These are phyloP conservation scores for Argyrosomus regius DNA, from an alignment of 2,797 vertebrate genomes.

Conservation along the genomic window DNA sequence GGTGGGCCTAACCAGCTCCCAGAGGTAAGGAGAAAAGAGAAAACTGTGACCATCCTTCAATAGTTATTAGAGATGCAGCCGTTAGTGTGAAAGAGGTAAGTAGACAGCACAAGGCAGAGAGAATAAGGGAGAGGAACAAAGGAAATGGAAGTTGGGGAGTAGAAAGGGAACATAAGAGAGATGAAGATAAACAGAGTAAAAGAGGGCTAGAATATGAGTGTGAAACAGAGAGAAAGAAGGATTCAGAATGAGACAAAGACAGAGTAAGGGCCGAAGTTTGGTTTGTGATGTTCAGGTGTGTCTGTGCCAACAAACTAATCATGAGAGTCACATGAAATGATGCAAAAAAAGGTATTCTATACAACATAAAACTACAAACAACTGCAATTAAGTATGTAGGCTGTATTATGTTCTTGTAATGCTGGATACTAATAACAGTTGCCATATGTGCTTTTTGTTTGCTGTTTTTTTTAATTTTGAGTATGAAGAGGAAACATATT, in stretches of 20 bases:
- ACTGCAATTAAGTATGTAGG: background rate
- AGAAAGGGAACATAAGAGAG: slow-evolving; percentile 51
- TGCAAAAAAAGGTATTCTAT: background rate
- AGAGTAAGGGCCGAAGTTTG: slow-evolving; percentile 23
- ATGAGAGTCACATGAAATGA: slow-evolving; percentile 10
- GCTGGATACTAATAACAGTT: background rate
- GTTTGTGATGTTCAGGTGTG: slow-evolving; percentile 11
- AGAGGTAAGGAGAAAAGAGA: slow-evolving; percentile 75
- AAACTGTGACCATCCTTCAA: slow-evolving; percentile 74
- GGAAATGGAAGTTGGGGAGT: slow-evolving; percentile 48
- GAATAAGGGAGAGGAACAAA: slow-evolving; percentile 56
- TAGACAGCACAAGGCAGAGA: slow-evolving; percentile 57
- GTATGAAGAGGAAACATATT: background rate
- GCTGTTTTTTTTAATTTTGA: background rate
- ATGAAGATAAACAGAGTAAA: slow-evolving; percentile 46
- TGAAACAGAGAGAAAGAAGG: slow-evolving; percentile 19
- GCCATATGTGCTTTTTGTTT: too few species aligned
- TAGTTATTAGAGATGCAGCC: slow-evolving; percentile 74
- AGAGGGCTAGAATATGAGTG: slow-evolving; percentile 37
- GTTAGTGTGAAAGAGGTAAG: slow-evolving; percentile 66
- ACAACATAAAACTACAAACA: background rate
- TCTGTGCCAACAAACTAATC: slow-evolving; percentile 10
- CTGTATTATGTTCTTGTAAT: background rate
- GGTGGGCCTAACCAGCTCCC: slow-evolving; percentile 74
- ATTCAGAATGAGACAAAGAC: slow-evolving; percentile 9